Conservation (phyloP, 2,797 vertebrate species). For the Sebastes alutus region DNA sequence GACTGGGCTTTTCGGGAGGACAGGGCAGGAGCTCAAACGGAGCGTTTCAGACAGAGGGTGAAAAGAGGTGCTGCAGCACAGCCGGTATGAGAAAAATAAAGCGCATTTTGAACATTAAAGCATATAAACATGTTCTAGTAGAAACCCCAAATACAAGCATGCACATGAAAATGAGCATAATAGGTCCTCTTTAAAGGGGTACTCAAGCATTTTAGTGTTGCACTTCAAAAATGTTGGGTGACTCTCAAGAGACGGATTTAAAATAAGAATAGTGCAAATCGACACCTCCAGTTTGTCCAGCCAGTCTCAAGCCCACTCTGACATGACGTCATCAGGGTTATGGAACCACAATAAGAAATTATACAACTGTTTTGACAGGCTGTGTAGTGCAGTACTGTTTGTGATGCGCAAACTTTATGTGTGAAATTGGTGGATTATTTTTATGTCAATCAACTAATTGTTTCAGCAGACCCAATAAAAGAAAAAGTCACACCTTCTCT, state of each 20-base stretch:
- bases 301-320: not conserved
- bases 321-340: not conserved
- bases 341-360: not conserved
- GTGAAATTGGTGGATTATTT: not conserved
- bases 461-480: not conserved
- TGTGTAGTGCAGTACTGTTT: not conserved
- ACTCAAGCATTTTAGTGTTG: not conserved
- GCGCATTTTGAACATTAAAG: too few relatives aligned
- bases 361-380: not conserved
- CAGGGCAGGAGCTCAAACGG: too few relatives aligned
- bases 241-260: not conserved
- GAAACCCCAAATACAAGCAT: too few relatives aligned
- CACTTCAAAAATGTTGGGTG: not conserved
- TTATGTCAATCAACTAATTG: not conserved
- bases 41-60: too few relatives aligned
- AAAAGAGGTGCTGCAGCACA: too few relatives aligned
- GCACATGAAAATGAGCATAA: too few relatives aligned
- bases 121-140: too few relatives aligned
- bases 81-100: too few relatives aligned
- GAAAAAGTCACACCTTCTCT: conserved; percentile 86
- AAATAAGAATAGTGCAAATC: not conserved
- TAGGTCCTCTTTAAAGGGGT: not conserved
- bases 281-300: not conserved
- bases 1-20: too few relatives aligned
- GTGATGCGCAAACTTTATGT: not conserved